These are phyloP conservation scores for Melanotaenia maccullochi DNA, from an alignment of 2,797 vertebrate species.

Conservation along the genomic window DNA sequence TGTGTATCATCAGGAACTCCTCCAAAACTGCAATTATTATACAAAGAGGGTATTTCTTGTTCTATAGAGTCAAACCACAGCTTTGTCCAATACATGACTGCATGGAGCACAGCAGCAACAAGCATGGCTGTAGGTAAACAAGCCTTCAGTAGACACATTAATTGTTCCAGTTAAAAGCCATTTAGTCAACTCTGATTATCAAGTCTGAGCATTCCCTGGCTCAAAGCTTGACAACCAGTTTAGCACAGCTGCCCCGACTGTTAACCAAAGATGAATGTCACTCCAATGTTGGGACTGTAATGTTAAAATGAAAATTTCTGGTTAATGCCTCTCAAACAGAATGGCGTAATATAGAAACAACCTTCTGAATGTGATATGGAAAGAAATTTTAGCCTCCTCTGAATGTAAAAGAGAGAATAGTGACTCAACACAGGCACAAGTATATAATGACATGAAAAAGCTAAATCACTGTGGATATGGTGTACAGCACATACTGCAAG, in stretches of 20 bases:
- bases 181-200: constrained; percentile 25
- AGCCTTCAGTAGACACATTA: constrained; percentile 6
- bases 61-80: background rate
- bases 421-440: constrained; percentile 7
- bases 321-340: constrained; percentile 34
- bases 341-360: constrained; percentile 55
- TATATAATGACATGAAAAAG: background rate
- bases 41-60: too few species aligned
- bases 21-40: background rate
- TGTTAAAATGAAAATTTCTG: constrained; percentile 32
- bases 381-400: background rate
- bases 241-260: constrained; percentile 30
- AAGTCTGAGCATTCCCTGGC: constrained; percentile 11
- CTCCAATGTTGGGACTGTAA: constrained; percentile 37
- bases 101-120: background rate
- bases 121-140: background rate
- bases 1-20: background rate
- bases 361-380: background rate
- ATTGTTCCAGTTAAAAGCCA: constrained; percentile 27
- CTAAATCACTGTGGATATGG: constrained; percentile 17
- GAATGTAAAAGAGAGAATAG: background rate
- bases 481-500: constrained; percentile 11
- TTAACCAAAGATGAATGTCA: constrained; percentile 32
- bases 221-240: constrained; percentile 31
- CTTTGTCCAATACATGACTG: constrained; percentile 1